Base-by-base conservation (phyloP, 1,140 invertebrate genomes). In the Octopus bimaculoides region DNA sequence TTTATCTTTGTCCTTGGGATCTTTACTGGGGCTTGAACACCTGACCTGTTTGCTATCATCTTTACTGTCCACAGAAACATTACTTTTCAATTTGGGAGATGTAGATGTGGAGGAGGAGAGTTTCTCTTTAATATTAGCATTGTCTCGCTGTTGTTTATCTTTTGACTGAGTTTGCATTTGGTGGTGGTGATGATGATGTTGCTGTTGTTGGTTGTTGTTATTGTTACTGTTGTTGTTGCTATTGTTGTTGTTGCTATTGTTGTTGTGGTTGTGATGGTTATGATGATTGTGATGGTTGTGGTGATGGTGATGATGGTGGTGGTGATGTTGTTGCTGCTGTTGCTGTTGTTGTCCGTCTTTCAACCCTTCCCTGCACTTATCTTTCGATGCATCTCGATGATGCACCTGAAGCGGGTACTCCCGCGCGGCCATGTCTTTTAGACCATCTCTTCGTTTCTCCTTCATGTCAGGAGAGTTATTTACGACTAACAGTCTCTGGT, bases 111-210 rank as follows among this genome's bases (percentile, higher is more conserved):
- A n/a, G 1, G 41, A 52, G 5, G 41, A 10, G 26, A 41, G 74
- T 41, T 75, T 75, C 8, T 75, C 74, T 52, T 75, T 75, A 8
- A 12, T 52, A 75, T 52, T 52, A 8, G 17, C 17, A 75, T 52
- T 52, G 41, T 75, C 74, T 75, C 74, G 74, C 41, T 75, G 74
- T 41, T 41, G 26, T 52, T 14, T 53, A 52, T 75, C 74, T 53
- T 75, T 75, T 66, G 61, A 66, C 61, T 12, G n/a, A 12, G 61
- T 2, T 14, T 66, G 61, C 61, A 14, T 66, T n/a, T 66, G 26
- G 26, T 41, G 26, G 6, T 71, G 66, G 26, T 71, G 66, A 71
- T 71, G 66, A 71, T 71, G 66, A 17, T 71, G 66, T 6, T 71
- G 66, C 5, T 71, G 66, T n/a, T 71, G 8, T 14, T 71, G 66